Base-by-base conservation (phyloP, 2,113 vertebrate species). In the Misgurnus mizolepis region DNA sequence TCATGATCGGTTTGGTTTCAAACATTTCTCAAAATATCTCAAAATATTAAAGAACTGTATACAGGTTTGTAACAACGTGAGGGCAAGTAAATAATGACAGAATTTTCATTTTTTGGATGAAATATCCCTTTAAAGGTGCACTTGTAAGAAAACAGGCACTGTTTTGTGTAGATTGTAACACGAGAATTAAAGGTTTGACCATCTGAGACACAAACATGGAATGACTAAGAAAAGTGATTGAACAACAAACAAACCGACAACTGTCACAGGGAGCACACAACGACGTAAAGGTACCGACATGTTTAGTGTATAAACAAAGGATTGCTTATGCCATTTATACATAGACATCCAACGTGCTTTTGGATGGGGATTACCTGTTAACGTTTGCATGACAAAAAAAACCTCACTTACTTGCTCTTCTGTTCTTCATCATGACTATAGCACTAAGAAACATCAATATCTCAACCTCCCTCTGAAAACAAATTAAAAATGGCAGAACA, bases 341-440 rank as follows among this genome's bases (percentile, higher is more conserved):
- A 11, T 6, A 10, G 18, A 34, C 41, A 10, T 72, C 22, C 4
- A 58, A 11, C 0, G 14, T 34, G 18, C 17, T 7, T 27, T 3
- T 60, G 3, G 56, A 56, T 56, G n/a, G 22, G 22, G 22, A 22
- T 22, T 22, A 22, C 22, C 22, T 22, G 22, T 22, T 58, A 53
- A 40, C 5, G 1, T 11, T 3, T 41, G 7, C 4, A 15, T 50
- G 39, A 45, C 0, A 9, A 8, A 3, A n/a, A 39, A 22, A 22
- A 22, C 22, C 22, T 22, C 12, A 88, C 97, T 99, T 86, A 99
- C 97, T 99, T 7, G 96, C 95, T 86, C 97, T 91, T 15, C 97
- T 91, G 91, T 99, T 99, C 91, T 99, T 99, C 97, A 99, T 97
- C 97, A 99, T 99, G 79, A 99, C 96, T 1, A 99, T 99, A 85